Percentiles rank a stretch among this genome's conserved stretches.
Evolutionary conservation across 2,113 vertebrate species (phyloP).

Genomic region (Telmatochromis sp.): DNA sequence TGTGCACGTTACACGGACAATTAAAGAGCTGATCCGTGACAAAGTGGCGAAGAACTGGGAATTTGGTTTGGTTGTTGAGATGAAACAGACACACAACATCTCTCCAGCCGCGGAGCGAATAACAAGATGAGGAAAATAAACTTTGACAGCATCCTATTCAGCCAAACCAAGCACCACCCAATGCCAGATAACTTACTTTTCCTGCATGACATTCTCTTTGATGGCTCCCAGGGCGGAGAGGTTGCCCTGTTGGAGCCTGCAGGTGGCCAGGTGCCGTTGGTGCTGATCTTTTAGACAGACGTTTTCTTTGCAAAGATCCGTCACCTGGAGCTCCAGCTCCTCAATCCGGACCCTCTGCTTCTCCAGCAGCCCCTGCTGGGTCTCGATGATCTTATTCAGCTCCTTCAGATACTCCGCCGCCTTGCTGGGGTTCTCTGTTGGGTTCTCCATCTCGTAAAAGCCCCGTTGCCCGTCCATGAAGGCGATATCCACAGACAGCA

Average conservation of each 20-base stretch:
- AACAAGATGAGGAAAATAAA: background rate
- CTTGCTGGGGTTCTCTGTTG: slow-evolving; percentile 83
- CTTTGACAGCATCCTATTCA: background rate
- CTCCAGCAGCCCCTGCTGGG: slow-evolving; percentile 86
- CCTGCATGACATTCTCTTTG: slow-evolving; percentile 73
- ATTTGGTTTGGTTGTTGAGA: background rate
- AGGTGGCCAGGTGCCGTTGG: slow-evolving; percentile 86
- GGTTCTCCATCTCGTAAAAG: slow-evolving; percentile 79
- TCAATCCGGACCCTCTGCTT: slow-evolving; percentile 83
- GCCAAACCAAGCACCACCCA: background rate
- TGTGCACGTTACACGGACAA: background rate
- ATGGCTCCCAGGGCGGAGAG: slow-evolving; percentile 68
- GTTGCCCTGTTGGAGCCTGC: slow-evolving; percentile 73
- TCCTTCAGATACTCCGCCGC: slow-evolving; percentile 86
- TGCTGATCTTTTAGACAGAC: slow-evolving; percentile 81
- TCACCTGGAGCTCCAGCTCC: slow-evolving; percentile 86
- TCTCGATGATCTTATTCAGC: slow-evolving; percentile 84
- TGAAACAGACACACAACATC: background rate
- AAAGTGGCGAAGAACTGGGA: background rate
- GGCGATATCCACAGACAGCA: slow-evolving; percentile 19
- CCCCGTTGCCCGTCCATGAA: slow-evolving; percentile 64
- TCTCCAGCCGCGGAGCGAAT: background rate
- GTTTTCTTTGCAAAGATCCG: slow-evolving; percentile 80
- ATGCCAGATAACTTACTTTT: slow-evolving; percentile 73
- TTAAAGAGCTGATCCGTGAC: background rate